Conservation (phyloP, 1,140 invertebrate species). For the Theocolax elegans region DNA sequence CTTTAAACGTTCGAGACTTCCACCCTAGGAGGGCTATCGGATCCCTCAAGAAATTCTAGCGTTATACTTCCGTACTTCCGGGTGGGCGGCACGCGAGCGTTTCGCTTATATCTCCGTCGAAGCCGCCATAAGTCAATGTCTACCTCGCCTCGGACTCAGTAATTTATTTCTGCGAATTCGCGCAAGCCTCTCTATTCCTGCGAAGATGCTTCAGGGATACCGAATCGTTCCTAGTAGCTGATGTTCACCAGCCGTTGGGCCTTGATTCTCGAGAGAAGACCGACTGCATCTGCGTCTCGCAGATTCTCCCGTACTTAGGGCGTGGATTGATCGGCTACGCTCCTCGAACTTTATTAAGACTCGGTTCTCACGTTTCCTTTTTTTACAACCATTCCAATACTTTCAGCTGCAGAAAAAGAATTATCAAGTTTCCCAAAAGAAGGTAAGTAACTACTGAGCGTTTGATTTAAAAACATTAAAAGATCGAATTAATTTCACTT, state of each 20-base stretch:
- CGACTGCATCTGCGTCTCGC: no score
- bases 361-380: no score
- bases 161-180: conserved; percentile 30
- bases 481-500: no score
- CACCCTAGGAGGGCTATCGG: not conserved
- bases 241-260: no score
- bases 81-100: not conserved
- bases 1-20: not conserved
- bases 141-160: not conserved
- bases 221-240: not conserved
- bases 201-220: not conserved
- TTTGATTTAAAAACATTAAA: no score
- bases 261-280: not conserved
- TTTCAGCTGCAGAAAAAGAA: no score
- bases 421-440: no score
- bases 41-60: not conserved
- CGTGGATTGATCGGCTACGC: no score
- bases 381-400: no score
- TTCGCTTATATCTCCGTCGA: conserved; percentile 13
- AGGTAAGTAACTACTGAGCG: no score
- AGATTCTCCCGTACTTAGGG: no score
- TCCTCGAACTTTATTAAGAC: no score
- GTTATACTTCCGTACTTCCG: not conserved
- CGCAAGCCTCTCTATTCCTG: not conserved
- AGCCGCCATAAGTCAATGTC: conserved; percentile 22